Evolutionary conservation across 2,797 vertebrate species (phyloP), one percentile per base, ranked within the genome.

Genomic region (Coluber constrictor): DNA sequence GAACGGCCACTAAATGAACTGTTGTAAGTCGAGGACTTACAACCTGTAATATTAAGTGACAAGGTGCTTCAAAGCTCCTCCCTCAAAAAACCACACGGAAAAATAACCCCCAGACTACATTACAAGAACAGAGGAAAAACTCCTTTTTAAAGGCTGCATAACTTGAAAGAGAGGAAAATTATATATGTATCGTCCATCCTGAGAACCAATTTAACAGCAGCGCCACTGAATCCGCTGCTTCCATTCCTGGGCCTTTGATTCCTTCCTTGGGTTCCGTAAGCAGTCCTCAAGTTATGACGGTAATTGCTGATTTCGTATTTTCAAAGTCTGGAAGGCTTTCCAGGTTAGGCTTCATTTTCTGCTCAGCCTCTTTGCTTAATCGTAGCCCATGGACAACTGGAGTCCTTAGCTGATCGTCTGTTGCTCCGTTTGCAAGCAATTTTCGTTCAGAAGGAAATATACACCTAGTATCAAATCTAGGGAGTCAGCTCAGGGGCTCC

Each of bases 241-340:
- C 18, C 92, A 89, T 32, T 91, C 1, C n/a, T 57, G 74, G 43
- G 0, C 0, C 10, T 54, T 27, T 87, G 4, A 89, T 47, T 12
- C 1, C 18, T 59, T 59, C 57, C 56, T 57, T 57, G 16, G 3
- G 25, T 61, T 61, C 60, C 2, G 10, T 29, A 27, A 29, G 9
- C 0, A 29, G 61, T 63, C 25, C 25, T 29, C 61, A 11, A 12
- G 61, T 63, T 63, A 27, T 63, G 61, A 63, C 61, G 12, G 27
- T 12, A 63, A 12, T 51, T 3, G 2, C 15, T 60, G 54, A 86
- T 54, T 89, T 86, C 47, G 66, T 91, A 86, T 61, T 91, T 91
- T 61, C 88, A 11, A 8, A 91, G 61, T 90, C 32, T 15, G 16
- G 0, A 70, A 18, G 0, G 0, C 32, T 55, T 92, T 51, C 16